Conservation (phyloP, 2,888 invertebrate genomes). For the Agrypnus murinus region DNA sequence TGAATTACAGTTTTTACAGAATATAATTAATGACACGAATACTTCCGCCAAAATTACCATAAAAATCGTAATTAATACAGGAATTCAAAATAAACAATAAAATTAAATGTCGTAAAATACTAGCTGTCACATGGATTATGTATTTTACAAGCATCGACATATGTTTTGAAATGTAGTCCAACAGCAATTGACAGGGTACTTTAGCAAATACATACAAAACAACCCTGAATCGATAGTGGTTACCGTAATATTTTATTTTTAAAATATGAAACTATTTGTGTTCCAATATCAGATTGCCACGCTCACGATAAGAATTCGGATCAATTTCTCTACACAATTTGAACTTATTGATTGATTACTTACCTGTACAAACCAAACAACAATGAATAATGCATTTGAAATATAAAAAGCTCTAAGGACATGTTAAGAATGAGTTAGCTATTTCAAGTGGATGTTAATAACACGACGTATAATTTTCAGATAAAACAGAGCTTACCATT, state of each 20-base stretch:
- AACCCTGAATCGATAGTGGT: not conserved
- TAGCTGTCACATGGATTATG: too few relatives aligned
- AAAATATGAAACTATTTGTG: not conserved
- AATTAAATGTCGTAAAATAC: too few relatives aligned
- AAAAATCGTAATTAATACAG: not conserved
- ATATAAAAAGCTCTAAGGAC: too few relatives aligned
- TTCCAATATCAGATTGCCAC: not conserved
- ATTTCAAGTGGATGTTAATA: not conserved
- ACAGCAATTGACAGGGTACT: not conserved
- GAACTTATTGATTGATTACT: too few relatives aligned
- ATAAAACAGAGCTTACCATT: conserved; percentile 5
- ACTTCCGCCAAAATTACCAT: not conserved
- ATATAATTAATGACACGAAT: not conserved
- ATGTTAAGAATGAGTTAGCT: not conserved
- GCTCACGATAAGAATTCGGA: not conserved
- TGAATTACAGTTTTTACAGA: not conserved
- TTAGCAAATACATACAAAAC: not conserved
- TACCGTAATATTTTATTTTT: conserved; percentile 10
- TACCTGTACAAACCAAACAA: too few relatives aligned
- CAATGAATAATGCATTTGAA: too few relatives aligned
- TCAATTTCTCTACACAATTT: not conserved
- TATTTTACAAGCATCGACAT: not conserved
- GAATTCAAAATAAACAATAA: not conserved
- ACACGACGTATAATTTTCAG: not conserved
- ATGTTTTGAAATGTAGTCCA: too few relatives aligned